Base-by-base conservation (phyloP, 2,797 vertebrate genomes). In the Triplophysa yarkandensis region DNA sequence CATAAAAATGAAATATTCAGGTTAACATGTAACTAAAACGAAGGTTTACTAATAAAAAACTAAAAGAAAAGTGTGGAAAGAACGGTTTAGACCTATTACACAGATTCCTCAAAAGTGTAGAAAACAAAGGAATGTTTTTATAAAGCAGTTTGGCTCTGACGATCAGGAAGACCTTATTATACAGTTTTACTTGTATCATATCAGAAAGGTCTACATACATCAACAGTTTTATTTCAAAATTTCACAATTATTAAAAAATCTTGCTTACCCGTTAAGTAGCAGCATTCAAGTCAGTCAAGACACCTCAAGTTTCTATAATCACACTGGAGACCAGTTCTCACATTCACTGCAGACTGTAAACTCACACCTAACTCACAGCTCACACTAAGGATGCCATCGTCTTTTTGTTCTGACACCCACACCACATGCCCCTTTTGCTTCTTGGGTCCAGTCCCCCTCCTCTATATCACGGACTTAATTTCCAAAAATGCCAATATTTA, bases 321-420 rank as follows among this genome's bases (percentile, higher is more conserved):
- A 64, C 77, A 72, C 63, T 19, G 25, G 10, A 64, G 52, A 64
- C 62, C 67, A 34, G 48, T 67, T 34, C 41, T 57, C 57, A 48
- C 27, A 10, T 21, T 57, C 46, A 2, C 54, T 41, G 48, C 32
- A 73, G 25, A 21, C 3, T 28, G 52, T 46, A 68, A 60, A 17
- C 58, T 48, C 34, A 68, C 60, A 72, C 46, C 28, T 30, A 36
- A 65, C 25, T 14, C 17, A 52, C 28, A 0, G 21, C 36, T 81
- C 68, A 80, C 68, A 58, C 75, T 64, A 32, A 7, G 58, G 30
- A 14, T 69, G 78, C 54, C 39, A 62, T 63, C 79, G 78, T 81
- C 16, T 52, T 76, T 62, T n/a, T 11, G 25, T 23, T 36, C 14
- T 68, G 44, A 54, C 23, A 44, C 43, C 60, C 14, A 43, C 25